Evolutionary conservation across 2,797 vertebrate genomes (phyloP), one percentile per base, ranked within the genome.

Genomic region (Neoniphon sammara): DNA sequence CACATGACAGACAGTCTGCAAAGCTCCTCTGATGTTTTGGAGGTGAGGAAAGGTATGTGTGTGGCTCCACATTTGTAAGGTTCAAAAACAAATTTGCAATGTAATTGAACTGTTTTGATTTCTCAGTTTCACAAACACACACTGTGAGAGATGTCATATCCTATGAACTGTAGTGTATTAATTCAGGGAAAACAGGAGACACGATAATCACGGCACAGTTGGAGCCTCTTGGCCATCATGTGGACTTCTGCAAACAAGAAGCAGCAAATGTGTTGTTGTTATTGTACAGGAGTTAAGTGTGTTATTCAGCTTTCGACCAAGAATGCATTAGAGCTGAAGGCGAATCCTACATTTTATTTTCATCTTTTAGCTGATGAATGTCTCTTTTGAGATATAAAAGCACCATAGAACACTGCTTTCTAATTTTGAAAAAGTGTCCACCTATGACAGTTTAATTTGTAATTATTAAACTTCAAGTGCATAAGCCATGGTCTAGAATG

Each of bases 71-170:
- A 42, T 14, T 10, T 39, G 36, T 39, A 39, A 2, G 12, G 2
- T 42, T 9, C 15, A 52, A 58, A 56, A 2, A 1, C n/a, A 54
- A 69, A 12, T 52, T 50, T 67, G 5, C 20, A 52, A 21, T 23
- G 50, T 36, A 70, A 57, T 49, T 63, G 54, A n/a, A 58, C 20
- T 25, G 46, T 47, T 36, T 31, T 23, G 7, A 63, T 21, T 58
- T 1, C 52, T 60, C 39, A 42, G 7, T 42, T 42, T 2, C 39
- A 42, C 39, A 10, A 42, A 42, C 39, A 42, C 39, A 42, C 2
- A 42, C 25, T 27, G 25, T 36, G 10, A 42, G 39, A 14, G 12
- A 42, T 42, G 11, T 3, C 14, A 14, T 14, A 14, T 42, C 10
- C 11, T 14, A 11, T 42, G 39, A 4, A 14, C 12, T 14, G 39